Conservation (phyloP, 1,140 invertebrate species). For the Calephelis virginiensis region DNA sequence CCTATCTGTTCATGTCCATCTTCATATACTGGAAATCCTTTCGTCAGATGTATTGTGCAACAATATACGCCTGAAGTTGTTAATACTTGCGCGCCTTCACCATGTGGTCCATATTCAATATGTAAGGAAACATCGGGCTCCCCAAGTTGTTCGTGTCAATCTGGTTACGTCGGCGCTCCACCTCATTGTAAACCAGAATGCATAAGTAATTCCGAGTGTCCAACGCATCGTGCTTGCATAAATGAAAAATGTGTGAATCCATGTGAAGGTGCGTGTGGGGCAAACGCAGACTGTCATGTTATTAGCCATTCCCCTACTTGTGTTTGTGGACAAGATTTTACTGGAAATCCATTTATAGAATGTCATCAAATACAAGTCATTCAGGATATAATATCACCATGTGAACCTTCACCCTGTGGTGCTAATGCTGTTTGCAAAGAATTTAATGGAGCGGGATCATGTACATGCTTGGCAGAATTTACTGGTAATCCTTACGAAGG, state of each 20-base stretch:
- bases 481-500: slow-evolving; percentile 87
- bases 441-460: slow-evolving; percentile 86
- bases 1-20: slow-evolving; percentile 86
- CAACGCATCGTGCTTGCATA: slow-evolving; percentile 81
- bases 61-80: slow-evolving; percentile 61
- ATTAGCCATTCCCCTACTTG: slow-evolving; percentile 82
- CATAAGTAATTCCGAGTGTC: slow-evolving; percentile 82
- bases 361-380: slow-evolving; percentile 71
- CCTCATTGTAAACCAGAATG: slow-evolving; percentile 84
- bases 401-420: slow-evolving; percentile 88
- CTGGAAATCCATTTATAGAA: slow-evolving; percentile 81
- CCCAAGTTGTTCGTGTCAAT: slow-evolving; percentile 81
- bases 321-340: slow-evolving; percentile 79
- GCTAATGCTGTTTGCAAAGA: slow-evolving; percentile 89
- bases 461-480: slow-evolving; percentile 85
- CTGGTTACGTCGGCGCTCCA: slow-evolving; percentile 79
- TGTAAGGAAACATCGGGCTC: slow-evolving; percentile 80
- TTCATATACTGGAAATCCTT: slow-evolving; percentile 86
- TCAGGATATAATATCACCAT: slow-evolving; percentile 79
- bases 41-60: slow-evolving; percentile 80
- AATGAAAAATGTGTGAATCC: slow-evolving; percentile 82
- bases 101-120: slow-evolving; percentile 83
- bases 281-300: slow-evolving; percentile 80
- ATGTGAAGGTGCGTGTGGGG: slow-evolving; percentile 80
- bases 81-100: slow-evolving; percentile 81